Percentiles rank a stretch among this genome's conserved stretches.
phyloP scores from a whole-genome alignment of 2,113 vertebrate genomes.

The Tichodroma muraria region DNA sequence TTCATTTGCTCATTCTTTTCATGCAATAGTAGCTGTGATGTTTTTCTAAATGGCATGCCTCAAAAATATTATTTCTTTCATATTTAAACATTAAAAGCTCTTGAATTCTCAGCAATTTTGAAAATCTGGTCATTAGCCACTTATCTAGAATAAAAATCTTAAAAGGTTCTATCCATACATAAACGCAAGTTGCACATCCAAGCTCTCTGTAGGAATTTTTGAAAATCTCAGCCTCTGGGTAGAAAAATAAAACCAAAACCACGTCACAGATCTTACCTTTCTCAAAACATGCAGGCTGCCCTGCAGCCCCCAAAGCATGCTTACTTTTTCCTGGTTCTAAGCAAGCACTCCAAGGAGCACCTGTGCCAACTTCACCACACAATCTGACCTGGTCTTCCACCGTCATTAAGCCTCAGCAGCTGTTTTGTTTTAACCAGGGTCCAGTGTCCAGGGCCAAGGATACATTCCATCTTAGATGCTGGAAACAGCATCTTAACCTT shows the following conservation, averaged over 20 bases:
- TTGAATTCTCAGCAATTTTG: not conserved
- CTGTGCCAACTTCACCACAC: not conserved
- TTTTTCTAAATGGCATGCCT: not conserved
- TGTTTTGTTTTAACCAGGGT: not conserved
- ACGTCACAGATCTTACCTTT: not conserved
- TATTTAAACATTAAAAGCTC: not conserved
- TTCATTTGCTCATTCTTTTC: not conserved
- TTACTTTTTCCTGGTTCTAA: not conserved
- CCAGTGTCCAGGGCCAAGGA: not conserved
- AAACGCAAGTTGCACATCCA: not conserved
- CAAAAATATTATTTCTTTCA: not conserved
- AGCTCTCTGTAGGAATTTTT: not conserved
- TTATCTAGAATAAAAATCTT: not conserved
- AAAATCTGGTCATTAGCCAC: not conserved
- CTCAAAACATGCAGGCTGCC: not conserved
- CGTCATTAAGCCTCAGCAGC: not conserved
- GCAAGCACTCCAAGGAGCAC: not conserved
- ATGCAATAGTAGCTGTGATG: not conserved
- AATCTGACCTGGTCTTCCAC: not conserved
- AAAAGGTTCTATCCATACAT: not conserved
- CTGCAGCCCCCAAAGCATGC: not conserved
- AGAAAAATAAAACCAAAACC: not conserved
- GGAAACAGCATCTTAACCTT: not conserved
- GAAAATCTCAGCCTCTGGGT: not conserved
- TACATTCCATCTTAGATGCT: not conserved